Conservation (phyloP, 2,888 invertebrate genomes). For the Ophion slaviceki region DNA sequence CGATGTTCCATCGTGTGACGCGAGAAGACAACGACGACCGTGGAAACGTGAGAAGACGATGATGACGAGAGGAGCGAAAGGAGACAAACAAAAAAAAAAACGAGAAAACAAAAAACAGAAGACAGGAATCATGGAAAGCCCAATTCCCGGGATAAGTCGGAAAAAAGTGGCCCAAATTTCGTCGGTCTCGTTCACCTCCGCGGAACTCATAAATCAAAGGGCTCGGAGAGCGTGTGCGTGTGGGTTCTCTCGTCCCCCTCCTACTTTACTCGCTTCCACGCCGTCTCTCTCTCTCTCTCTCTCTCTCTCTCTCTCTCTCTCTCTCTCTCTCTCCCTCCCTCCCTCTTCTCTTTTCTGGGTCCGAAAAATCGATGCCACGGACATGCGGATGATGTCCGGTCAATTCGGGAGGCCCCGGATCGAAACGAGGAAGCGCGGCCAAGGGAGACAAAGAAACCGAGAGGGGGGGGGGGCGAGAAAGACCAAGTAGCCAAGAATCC, state of each 20-base stretch:
- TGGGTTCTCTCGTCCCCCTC: too few relatives aligned
- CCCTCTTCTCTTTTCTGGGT: constrained; percentile 10
- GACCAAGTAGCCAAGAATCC: neutral
- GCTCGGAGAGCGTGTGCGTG: neutral
- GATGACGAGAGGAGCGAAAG: constrained; percentile 1
- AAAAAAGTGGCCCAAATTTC: constrained; percentile 62
- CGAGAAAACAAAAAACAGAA: constrained; percentile 9
- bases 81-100: neutral
- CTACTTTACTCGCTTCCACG: too few relatives aligned
- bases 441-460: constrained; percentile 7
- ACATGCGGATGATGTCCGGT: constrained; percentile 40
- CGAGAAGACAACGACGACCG: neutral
- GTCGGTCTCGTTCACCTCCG: constrained; percentile 36
- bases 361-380: constrained; percentile 59
- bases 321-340: too few relatives aligned
- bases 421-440: constrained; percentile 32
- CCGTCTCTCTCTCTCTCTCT: too few relatives aligned
- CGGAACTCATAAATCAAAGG: constrained; percentile 62
- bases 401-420: constrained; percentile 51
- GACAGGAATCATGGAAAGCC: constrained; percentile 52
- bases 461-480: constrained; percentile 24
- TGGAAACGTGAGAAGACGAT: constrained; percentile 34
- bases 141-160: constrained; percentile 41
- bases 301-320: too few relatives aligned
- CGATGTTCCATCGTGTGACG: neutral